Percentiles rank a stretch among this genome's conserved stretches.
Conservation (phyloP, 2,113 vertebrate species). For the Aegithalos caudatus region DNA sequence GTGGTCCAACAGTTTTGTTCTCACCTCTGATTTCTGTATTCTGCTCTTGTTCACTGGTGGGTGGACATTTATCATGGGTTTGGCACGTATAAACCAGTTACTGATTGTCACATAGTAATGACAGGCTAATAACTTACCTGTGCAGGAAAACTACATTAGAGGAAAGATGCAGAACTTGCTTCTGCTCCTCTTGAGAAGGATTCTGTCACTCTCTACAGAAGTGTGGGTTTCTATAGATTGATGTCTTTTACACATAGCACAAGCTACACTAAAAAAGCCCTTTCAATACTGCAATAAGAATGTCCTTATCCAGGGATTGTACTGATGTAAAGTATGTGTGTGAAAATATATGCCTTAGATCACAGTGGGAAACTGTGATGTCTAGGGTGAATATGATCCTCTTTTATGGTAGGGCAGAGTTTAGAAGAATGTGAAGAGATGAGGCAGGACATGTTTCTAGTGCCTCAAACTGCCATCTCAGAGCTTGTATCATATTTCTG, state of each 20-base stretch:
- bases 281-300: not conserved
- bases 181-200: not conserved
- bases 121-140: not conserved
- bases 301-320: not conserved
- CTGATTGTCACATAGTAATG: not conserved
- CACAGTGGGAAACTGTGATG: not conserved
- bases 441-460: not conserved
- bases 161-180: not conserved
- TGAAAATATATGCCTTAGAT: not conserved
- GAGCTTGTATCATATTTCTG: not conserved
- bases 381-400: not conserved
- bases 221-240: not conserved
- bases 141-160: not conserved
- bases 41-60: not conserved
- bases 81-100: not conserved
- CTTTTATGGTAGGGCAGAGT: not conserved
- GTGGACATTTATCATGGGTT: not conserved
- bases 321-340: not conserved
- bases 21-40: not conserved
- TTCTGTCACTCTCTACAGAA: not conserved
- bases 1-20: not conserved
- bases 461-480: not conserved
- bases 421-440: not conserved
- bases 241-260: not conserved
- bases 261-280: not conserved